A percentile compares a stretch with the other conserved stretches of the same genome.
phyloP scores from a whole-genome alignment of 2,113 vertebrate genomes.

The Crypturellus undulatus region DNA sequence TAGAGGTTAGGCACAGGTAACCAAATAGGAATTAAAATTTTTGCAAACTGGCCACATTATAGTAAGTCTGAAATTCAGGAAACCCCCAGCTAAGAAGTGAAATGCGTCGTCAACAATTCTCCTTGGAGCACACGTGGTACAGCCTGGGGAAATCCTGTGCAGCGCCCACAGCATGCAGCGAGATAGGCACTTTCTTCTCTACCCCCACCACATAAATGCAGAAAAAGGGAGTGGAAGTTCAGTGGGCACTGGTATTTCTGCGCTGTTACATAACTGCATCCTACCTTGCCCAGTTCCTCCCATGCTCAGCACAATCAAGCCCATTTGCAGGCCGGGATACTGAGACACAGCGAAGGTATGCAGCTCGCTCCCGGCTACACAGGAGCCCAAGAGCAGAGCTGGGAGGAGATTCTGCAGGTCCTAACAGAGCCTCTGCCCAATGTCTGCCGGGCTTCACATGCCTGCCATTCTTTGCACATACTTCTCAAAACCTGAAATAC shows the following conservation, averaged over 20 bases:
- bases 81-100: not conserved
- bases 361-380: conserved; percentile 10
- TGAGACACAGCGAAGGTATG: conserved; percentile 11
- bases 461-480: conserved; percentile 32
- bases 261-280: not conserved
- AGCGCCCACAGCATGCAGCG: not conserved
- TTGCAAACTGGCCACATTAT: not conserved
- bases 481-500: not conserved
- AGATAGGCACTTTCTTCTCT: not conserved
- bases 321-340: not conserved
- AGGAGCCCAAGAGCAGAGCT: not conserved
- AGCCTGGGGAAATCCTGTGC: not conserved
- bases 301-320: not conserved
- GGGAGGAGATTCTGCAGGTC: conserved; percentile 50
- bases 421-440: not conserved
- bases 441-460: conserved; percentile 15
- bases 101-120: not conserved
- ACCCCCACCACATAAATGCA: not conserved
- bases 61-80: conserved; percentile 24
- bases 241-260: not conserved
- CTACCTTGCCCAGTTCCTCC: not conserved
- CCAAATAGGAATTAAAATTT: not conserved
- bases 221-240: not conserved
- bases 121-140: not conserved
- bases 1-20: not conserved